Base-by-base conservation (phyloP, 2,888 invertebrate species). In the Ommatoiulus sabulosus region DNA sequence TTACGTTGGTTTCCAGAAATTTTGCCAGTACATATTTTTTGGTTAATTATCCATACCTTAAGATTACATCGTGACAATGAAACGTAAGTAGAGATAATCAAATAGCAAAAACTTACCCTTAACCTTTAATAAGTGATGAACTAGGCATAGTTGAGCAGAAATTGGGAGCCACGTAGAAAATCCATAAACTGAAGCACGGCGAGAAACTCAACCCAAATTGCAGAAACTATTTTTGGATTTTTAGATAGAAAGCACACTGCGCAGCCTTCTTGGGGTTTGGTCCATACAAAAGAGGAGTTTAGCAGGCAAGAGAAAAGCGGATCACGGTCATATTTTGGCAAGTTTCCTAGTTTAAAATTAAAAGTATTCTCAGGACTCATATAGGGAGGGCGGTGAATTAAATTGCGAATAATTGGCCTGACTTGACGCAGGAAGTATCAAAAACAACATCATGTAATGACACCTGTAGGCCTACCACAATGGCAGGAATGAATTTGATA, bases 211-310 rank as follows among this genome's bases (percentile, higher is more conserved):
- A 72, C 72, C 72, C n/a, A 72, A 72, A 72, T 72, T 7, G 72
- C 8, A 72, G 24, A 24, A 72, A 24, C 72, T 72, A 72, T 72
- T 72, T 72, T 72, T 72, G 72, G 72, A 72, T 8, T 72, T 72
- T 24, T 72, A 17, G 24, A 72, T 8, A 72, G 20, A 12, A 6
- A 72, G 24, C 24, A 17, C 10, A 20, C 7, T 3, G 24, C 72
- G 20, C 72, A 72, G 72, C 72, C 20, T 72, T 24, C 72, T 72
- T 72, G 72, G 24, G 72, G 20, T 72, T 35, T 72, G 3, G 24
- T 12, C 72, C 72, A 4, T 10, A 24, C 24, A 72, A 24, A 72
- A 72, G n/a, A 63, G 63, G 63, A 63, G 17, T 15, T 15, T 4
- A 15, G 57, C 57, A 57, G 57, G 10, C 57, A 57, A 57, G 15